Conservation (phyloP, 2,113 vertebrate genomes). For the Chlamydotis undulata region DNA sequence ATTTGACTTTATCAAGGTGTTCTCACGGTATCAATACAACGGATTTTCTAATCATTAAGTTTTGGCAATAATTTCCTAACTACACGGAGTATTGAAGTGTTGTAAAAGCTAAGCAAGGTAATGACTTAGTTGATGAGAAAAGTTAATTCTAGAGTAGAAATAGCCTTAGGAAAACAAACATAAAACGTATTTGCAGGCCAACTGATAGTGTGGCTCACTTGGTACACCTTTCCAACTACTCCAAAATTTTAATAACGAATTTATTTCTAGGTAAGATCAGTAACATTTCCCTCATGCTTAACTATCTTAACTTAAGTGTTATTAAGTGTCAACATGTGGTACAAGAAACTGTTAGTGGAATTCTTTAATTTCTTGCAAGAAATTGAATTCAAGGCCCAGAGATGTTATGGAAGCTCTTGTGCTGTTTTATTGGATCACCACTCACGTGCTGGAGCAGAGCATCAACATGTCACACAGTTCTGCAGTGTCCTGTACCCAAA, state of each 20-base stretch:
- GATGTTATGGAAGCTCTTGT: background rate
- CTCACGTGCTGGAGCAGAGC: background rate
- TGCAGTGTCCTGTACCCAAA: background rate
- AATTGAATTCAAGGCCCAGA: background rate
- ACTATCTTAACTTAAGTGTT: background rate
- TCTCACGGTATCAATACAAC: background rate
- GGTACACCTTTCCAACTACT: background rate
- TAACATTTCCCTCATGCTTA: background rate
- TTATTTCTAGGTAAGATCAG: background rate
- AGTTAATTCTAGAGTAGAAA: background rate
- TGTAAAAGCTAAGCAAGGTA: background rate
- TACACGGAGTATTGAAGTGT: background rate
- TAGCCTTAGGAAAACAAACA: background rate
- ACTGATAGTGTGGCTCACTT: background rate
- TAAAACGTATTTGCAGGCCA: background rate
- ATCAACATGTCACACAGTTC: background rate
- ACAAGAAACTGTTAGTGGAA: background rate
- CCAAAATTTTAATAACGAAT: background rate
- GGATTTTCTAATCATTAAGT: background rate
- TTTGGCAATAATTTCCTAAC: slow-evolving; percentile 13
- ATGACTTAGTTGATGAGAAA: background rate
- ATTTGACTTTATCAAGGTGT: slow-evolving; percentile 53
- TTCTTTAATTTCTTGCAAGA: background rate
- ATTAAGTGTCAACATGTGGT: background rate
- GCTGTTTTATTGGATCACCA: background rate